Conservation (phyloP, 2,113 vertebrate species). For the Aegithalos caudatus region DNA sequence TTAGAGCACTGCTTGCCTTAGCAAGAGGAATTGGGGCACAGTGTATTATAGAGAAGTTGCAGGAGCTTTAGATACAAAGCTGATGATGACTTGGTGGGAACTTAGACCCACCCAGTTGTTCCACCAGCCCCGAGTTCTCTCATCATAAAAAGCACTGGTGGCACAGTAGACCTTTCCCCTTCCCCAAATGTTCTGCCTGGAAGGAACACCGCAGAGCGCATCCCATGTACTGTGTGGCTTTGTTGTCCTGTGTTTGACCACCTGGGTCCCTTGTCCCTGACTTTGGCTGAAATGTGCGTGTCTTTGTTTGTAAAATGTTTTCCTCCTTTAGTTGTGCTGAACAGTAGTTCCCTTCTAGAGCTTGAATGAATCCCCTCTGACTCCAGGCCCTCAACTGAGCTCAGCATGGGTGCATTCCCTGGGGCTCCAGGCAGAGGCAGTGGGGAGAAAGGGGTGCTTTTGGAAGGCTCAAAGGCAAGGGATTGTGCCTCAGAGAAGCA, state of each 20-base stretch:
- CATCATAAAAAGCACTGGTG: neutral
- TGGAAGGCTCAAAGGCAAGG: neutral
- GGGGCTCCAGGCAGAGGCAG: neutral
- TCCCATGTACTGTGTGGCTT: neutral
- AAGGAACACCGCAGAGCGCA: neutral
- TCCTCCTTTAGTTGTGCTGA: neutral
- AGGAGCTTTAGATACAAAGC: neutral
- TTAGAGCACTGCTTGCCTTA: neutral
- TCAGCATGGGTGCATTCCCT: neutral
- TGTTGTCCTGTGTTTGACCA: neutral
- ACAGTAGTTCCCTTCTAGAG: neutral
- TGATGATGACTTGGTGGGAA: neutral
- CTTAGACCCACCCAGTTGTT: neutral
- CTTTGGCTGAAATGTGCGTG: neutral
- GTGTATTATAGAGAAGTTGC: neutral
- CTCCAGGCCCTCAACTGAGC: neutral
- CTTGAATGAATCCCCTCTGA: neutral
- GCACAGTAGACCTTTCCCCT: neutral
- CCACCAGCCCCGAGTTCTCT: neutral
- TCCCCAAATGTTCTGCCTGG: neutral
- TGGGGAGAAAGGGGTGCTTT: neutral
- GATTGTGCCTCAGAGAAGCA: neutral
- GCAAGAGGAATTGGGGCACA: neutral
- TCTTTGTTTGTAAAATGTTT: slow-evolving; percentile 1
- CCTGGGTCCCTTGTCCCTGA: neutral